These are phyloP conservation scores for Setophaga coronata DNA, from an alignment of 2,113 vertebrate species.

Conservation along the genomic window DNA sequence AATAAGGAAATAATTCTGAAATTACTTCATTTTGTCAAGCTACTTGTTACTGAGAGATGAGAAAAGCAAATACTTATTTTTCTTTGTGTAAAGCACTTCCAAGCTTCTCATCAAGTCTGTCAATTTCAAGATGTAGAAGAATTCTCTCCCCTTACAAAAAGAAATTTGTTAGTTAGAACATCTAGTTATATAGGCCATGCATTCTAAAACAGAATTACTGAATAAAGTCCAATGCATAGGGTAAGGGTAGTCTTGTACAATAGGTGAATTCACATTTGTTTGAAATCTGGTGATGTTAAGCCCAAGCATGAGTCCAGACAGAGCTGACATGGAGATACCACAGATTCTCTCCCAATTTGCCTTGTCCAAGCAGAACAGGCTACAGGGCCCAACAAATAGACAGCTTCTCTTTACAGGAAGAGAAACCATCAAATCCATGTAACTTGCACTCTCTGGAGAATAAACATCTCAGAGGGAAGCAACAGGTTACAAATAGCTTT, in stretches of 20 bases:
- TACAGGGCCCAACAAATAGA: accelerated
- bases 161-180: not conserved
- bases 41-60: not conserved
- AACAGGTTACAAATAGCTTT: not conserved
- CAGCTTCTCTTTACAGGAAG: not conserved
- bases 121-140: not conserved
- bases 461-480: not conserved
- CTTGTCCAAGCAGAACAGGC: not conserved
- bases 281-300: not conserved
- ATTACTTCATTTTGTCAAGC: not conserved
- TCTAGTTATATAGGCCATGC: not conserved
- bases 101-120: not conserved
- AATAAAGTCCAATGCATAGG: not conserved
- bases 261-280: not conserved
- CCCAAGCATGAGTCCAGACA: not conserved
- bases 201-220: not conserved
- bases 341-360: not conserved
- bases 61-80: not conserved
- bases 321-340: not conserved
- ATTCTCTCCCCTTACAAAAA: not conserved
- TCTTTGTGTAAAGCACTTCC: not conserved
- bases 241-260: not conserved
- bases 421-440: not conserved
- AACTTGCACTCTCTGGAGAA: not conserved
- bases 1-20: not conserved